Base-by-base conservation (phyloP, 2,888 invertebrate genomes). In the Ephialtes manifestator region DNA sequence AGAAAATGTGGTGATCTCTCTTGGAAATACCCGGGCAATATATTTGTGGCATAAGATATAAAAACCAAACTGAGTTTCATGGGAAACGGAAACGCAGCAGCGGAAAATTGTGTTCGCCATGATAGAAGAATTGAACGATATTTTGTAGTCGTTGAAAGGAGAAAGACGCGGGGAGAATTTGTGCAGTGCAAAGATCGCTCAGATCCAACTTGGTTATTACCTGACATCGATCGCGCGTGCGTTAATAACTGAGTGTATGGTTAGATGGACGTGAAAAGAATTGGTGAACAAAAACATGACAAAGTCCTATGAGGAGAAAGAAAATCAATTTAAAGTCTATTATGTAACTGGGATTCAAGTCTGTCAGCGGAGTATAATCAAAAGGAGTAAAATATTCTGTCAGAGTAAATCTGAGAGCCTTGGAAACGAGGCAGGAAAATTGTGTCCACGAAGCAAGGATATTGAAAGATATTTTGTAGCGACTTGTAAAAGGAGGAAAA, bases 91-190 rank as follows among this genome's bases (percentile, higher is more conserved):
- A 31, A 31, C 15, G 60, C 60, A 60, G 1, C 31, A 31, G n/a
- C 60, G 60, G 11, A 60, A 60, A 60, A 31, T 60, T 60, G 60
- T 7, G 28, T 60, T 60, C 31, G 60, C 15, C 60, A 15, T 31
- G 60, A 3, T 60, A 60, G 13, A 60, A 60, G 31, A 31, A 60
- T 60, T 60, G 7, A 31, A 31, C 15, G 31, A 60, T 60, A 31
- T n/a, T 60, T 60, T 60, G 28, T 15, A 31, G 60, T 60, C 31
- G 60, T 31, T 31, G 5, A 60, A 31, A 31, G 31, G 5, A 13
- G 31, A 4, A 60, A 60, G 7, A 60, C 13, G 60, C 28, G 11
- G 5, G 15, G 11, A 11, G 24, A 24, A 13, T 58, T 58, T 11
- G 10, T 39, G 24, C 55, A 5, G 24, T 58, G 24, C 55, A 58